Evolutionary conservation across 2,113 vertebrate species (phyloP), one percentile per base, ranked within the genome.

Genomic region (Halichoerus grypus): DNA sequence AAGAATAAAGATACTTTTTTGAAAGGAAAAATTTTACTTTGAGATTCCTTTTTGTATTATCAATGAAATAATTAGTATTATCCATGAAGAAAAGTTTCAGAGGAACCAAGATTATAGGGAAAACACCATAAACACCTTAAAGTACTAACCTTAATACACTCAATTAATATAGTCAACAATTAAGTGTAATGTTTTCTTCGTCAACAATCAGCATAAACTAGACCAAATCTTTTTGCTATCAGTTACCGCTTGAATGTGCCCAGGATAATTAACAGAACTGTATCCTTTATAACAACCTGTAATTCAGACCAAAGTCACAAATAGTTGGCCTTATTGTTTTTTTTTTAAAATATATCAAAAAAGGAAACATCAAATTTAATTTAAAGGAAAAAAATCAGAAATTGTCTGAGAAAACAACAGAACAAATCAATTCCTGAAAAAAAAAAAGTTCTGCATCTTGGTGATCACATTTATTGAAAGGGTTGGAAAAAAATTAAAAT

Each of bases 301-400:
- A 77, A 76, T 86, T 74, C 63, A 88, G 53, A 71, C 46, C 87
- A 71, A 86, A 88, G 80, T 76, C 51, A 96, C 33, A 94, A 83
- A 49, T 12, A 80, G 59, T 26, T 88, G 36, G 36, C 11, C 39
- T 81, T 80, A 88, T 61, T 21, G 5, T 91, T 46, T 46, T 46
- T 46, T 7, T 46, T 46, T 46, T 46, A 8, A 46, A 46, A 46
- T 46, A 46, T 46, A 46, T 46, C 46, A 46, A 46, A 46, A 46
- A 46, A 46, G 46, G 46, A 46, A 46, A 46, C 46, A 46, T 46
- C 46, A 46, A 46, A 46, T 46, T 46, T 46, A 46, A 46, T 46
- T 46, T 46, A 46, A 46, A 46, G 46, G 46, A 46, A 46, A 46
- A 46, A 46, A 46, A 46, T 46, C 46, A 46, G 46, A 46, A 46